A percentile compares a stretch with the other conserved stretches of the same genome.
phyloP scores from a whole-genome alignment of 2,797 vertebrate species.

The Anolis apletophallus region DNA sequence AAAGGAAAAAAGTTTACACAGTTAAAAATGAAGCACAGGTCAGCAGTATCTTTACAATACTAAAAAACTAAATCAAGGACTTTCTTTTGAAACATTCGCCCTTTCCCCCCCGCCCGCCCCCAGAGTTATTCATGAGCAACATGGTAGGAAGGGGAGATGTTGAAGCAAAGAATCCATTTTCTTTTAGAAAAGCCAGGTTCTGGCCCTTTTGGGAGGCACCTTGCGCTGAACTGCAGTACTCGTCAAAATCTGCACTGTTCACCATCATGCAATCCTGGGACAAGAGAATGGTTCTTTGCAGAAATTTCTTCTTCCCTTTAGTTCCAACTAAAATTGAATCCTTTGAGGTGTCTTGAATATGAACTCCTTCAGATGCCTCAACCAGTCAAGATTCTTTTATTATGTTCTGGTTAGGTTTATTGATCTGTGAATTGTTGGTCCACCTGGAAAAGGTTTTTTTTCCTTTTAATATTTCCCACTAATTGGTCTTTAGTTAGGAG shows the following conservation, averaged over 20 bases:
- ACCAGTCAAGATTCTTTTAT: constrained; percentile 87
- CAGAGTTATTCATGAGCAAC: constrained; percentile 86
- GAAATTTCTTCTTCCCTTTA: constrained; percentile 84
- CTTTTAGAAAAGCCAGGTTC: constrained; percentile 79
- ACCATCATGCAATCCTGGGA: constrained; percentile 79
- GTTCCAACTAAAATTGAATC: constrained; percentile 86
- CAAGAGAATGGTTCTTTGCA: constrained; percentile 83
- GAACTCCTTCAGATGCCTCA: constrained; percentile 87
- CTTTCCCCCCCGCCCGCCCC: constrained; percentile 74
- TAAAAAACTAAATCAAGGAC: constrained; percentile 98
- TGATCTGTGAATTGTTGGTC: constrained; percentile 94
- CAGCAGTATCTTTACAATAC: constrained; percentile 98
- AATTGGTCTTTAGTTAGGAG: constrained; percentile 97
- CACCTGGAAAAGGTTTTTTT: constrained; percentile 87
- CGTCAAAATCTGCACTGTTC: constrained; percentile 80
- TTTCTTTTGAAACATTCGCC: constrained; percentile 86
- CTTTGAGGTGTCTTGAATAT: constrained; percentile 86
- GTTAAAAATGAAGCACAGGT: constrained; percentile 97
- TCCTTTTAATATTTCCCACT: constrained; percentile 89
- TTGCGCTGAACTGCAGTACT: constrained; percentile 80
- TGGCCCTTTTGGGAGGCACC: constrained; percentile 78
- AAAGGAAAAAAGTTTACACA: constrained; percentile 90
- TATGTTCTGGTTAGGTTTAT: constrained; percentile 82
- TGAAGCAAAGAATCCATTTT: constrained; percentile 83
- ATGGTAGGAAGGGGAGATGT: constrained; percentile 84